Conservation (phyloP, 64 coral and sea anemone genomes). For the Stichodactyla mertensii region DNA sequence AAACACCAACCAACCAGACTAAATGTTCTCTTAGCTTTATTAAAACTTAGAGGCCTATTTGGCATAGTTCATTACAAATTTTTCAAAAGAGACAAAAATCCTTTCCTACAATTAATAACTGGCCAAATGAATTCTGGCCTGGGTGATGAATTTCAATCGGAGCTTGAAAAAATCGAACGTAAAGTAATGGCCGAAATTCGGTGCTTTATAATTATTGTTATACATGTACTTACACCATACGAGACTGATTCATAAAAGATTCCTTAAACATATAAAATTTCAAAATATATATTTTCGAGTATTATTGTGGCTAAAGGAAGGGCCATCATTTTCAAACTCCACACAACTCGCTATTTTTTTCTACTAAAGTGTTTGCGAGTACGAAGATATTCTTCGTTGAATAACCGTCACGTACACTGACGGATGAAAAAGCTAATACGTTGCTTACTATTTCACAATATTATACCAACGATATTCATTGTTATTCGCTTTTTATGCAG, state of each 20-base stretch:
- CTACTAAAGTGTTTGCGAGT: not conserved
- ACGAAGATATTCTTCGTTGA: not conserved
- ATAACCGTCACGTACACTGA: not conserved
- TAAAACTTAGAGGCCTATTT: conserved; percentile 61
- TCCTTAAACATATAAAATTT: conserved; percentile 72
- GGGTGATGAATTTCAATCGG: not conserved
- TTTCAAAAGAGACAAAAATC: conserved; percentile 24
- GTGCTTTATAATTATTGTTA: not conserved
- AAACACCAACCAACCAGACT: conserved; percentile 27
- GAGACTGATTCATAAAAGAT: conserved; percentile 66
- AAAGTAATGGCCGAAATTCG: conserved; percentile 4
- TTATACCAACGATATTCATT: not conserved
- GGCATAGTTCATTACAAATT: conserved; percentile 66
- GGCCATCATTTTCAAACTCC: conserved; percentile 1
- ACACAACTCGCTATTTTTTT: not conserved
- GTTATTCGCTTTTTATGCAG: not conserved
- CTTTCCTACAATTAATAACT: conserved; percentile 1
- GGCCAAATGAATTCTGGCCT: conserved; percentile 2
- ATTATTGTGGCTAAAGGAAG: not conserved
- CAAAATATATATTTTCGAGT: conserved; percentile 63
- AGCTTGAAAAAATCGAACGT: not conserved
- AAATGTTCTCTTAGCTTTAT: conserved; percentile 46
- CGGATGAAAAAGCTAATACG: not conserved
- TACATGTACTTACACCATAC: conserved; percentile 1
- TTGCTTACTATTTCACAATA: not conserved